A percentile compares a stretch with the other conserved stretches of the same genome.
Conservation (phyloP, 2,797 vertebrate species). For the Sebastes hubbsi region DNA sequence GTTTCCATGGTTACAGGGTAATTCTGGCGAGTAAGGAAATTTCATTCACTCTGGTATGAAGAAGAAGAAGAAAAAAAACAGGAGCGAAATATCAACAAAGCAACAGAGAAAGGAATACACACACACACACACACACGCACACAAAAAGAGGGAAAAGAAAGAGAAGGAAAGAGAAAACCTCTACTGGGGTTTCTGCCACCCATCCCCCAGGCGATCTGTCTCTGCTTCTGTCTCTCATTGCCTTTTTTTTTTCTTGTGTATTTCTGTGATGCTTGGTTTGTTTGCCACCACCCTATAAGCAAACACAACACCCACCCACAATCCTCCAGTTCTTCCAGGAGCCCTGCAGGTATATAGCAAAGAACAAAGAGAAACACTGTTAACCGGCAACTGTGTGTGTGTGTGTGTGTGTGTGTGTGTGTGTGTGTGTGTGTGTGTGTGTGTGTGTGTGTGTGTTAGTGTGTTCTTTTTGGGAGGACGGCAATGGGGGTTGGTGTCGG, state of each 20-base stretch:
- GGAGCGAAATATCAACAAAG: slow-evolving; percentile 78
- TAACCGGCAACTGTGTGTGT: slow-evolving; percentile 45
- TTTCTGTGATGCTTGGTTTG: slow-evolving; percentile 75
- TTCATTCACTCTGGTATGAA: slow-evolving; percentile 83
- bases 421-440: not conserved
- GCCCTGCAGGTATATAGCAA: slow-evolving; percentile 75
- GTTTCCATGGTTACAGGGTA: slow-evolving; percentile 86
- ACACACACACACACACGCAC: not conserved
- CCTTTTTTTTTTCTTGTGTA: slow-evolving; percentile 51
- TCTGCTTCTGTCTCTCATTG: slow-evolving; percentile 59
- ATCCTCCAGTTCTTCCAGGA: slow-evolving; percentile 67
- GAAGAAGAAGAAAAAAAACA: slow-evolving; percentile 40
- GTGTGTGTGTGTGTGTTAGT: too few species aligned
- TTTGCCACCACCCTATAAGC: slow-evolving; percentile 75
- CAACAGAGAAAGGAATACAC: slow-evolving; percentile 38
- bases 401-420: not conserved
- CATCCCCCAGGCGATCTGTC: slow-evolving; percentile 67
- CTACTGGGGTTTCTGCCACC: slow-evolving; percentile 58
- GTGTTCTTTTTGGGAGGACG: slow-evolving; percentile 21
- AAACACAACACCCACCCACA: slow-evolving; percentile 79
- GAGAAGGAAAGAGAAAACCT: slow-evolving; percentile 46
- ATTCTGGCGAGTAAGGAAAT: slow-evolving; percentile 87
- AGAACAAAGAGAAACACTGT: slow-evolving; percentile 79
- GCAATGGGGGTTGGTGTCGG: slow-evolving; percentile 25
- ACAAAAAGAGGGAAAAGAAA: not conserved